These are phyloP conservation scores for Eretmochelys imbricata DNA, from an alignment of 2,113 vertebrate species.

Conservation along the genomic window DNA sequence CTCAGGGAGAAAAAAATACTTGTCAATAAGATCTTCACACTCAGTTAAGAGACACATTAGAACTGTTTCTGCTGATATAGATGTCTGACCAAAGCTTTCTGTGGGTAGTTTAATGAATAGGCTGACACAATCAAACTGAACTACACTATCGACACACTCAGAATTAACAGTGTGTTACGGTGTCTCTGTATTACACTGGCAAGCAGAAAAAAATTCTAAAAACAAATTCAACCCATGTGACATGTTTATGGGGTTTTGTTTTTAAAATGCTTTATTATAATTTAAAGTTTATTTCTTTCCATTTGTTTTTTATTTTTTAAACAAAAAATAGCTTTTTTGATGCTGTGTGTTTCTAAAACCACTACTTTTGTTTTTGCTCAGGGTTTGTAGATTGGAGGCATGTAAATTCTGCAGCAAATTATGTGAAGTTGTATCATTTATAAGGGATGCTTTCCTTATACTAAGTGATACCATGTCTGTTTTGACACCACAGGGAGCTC, in stretches of 20 bases:
- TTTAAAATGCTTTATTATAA: neutral
- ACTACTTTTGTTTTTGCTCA: neutral
- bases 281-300: neutral
- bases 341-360: neutral
- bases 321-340: constrained; percentile 12
- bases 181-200: neutral
- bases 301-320: neutral
- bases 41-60: neutral
- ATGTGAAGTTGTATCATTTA: neutral
- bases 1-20: neutral
- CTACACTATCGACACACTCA: neutral
- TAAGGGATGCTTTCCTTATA: neutral
- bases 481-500: neutral
- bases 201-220: neutral
- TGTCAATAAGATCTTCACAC: neutral
- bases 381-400: accelerated
- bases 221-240: neutral
- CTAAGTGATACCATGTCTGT: neutral
- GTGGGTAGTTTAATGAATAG: accelerated
- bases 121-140: neutral
- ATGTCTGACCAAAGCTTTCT: neutral
- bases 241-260: neutral
- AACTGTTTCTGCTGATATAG: neutral
- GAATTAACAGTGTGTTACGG: no score
- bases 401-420: accelerated